phyloP scores from a whole-genome alignment of 1,140 invertebrate species.

The Meloidogyne exigua region DNA sequence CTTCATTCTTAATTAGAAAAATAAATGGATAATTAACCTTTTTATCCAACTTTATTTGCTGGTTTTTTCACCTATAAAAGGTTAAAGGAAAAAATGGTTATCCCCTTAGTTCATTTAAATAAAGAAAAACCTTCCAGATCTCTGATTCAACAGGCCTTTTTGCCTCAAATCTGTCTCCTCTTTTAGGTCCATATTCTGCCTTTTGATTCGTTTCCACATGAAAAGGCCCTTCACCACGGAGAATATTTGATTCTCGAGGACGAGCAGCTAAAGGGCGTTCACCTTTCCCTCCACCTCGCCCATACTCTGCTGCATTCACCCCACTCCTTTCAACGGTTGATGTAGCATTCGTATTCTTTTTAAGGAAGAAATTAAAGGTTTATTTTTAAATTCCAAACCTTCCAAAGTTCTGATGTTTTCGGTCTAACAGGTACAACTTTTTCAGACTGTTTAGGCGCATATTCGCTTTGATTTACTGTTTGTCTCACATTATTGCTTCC shows the following conservation, averaged over 20 bases:
- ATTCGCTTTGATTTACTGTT: constrained; percentile 23
- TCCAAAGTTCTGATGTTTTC: constrained; percentile 28
- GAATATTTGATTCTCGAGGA: constrained; percentile 31
- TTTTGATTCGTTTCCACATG: constrained; percentile 25
- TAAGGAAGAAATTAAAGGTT: not conserved
- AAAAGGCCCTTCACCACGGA: constrained; percentile 29
- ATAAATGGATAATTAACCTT: too few relatives aligned
- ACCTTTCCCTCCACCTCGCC: not conserved
- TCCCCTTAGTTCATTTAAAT: not conserved
- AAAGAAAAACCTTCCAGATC: constrained; percentile 26
- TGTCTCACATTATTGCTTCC: not conserved
- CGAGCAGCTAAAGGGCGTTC: constrained; percentile 7
- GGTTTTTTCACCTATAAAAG: too few relatives aligned
- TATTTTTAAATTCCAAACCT: constrained; percentile 13
- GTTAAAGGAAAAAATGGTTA: too few relatives aligned
- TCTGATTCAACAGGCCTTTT: constrained; percentile 34
- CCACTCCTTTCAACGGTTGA: not conserved
- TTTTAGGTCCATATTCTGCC: constrained; percentile 29
- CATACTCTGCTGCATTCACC: constrained; percentile 25
- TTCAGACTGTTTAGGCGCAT: constrained; percentile 1
- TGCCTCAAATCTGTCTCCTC: constrained; percentile 27
- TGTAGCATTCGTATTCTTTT: not conserved
- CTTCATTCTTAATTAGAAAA: constrained; percentile 19
- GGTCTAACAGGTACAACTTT: constrained; percentile 15
- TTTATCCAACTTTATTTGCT: too few relatives aligned